Evolutionary conservation across 2,888 invertebrate species (phyloP).

Genomic region (Phyto melanocephala): DNA sequence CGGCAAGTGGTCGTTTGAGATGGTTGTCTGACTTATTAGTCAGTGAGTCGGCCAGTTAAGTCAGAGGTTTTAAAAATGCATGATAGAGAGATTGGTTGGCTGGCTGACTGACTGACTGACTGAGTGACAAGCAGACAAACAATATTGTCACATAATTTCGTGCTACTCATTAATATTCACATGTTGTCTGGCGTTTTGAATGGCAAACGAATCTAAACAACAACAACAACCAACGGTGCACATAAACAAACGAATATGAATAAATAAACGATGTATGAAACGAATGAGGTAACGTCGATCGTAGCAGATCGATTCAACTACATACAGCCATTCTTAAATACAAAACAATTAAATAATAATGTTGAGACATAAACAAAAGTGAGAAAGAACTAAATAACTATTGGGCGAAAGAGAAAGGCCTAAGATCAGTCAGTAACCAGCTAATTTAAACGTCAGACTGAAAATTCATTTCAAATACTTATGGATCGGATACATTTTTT

Average conservation of each 20-base stretch:
- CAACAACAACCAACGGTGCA: slow-evolving; percentile 2
- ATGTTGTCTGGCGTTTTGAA: slow-evolving; percentile 71
- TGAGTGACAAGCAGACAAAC: slow-evolving; percentile 50
- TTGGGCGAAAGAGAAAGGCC: background rate
- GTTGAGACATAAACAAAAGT: background rate
- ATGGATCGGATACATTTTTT: no score
- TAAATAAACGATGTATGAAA: slow-evolving; percentile 20
- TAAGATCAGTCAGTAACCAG: background rate
- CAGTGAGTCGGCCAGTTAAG: slow-evolving; percentile 6
- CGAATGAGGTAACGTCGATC: slow-evolving; percentile 29
- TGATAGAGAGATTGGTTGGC: slow-evolving; percentile 9
- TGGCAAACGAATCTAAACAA: slow-evolving; percentile 56
- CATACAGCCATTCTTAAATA: background rate
- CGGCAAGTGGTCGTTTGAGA: slow-evolving; percentile 39
- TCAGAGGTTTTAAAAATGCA: slow-evolving; percentile 12
- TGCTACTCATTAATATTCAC: slow-evolving; percentile 75
- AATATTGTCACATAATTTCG: slow-evolving; percentile 67
- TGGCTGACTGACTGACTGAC: slow-evolving; percentile 39
- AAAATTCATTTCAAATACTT: no score
- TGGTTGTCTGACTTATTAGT: slow-evolving; percentile 6
- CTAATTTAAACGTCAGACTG: no score
- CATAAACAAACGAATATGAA: background rate
- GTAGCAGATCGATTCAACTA: slow-evolving; percentile 20
- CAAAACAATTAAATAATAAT: slow-evolving; percentile 37
- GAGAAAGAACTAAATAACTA: background rate